Percentiles rank a stretch among this genome's conserved stretches.
Evolutionary conservation across 2,888 invertebrate genomes (phyloP).

Genomic region (Seira ritae): DNA sequence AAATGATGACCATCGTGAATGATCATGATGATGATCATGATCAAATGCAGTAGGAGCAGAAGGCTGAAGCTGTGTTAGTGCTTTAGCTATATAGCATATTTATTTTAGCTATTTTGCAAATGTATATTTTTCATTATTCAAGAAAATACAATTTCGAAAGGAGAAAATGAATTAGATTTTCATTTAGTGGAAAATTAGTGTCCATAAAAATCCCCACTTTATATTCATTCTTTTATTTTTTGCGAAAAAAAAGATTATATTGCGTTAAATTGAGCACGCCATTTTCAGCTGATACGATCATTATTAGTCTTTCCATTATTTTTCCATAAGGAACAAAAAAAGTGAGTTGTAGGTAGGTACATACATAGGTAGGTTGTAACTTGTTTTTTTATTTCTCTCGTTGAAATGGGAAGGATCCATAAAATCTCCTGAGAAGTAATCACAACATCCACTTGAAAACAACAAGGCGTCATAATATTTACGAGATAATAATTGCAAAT

Average conservation of each 20-base stretch:
- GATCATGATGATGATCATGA: not conserved
- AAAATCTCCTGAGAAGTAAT: constrained; percentile 38
- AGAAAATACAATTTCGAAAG: no score
- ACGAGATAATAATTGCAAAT: constrained; percentile 60
- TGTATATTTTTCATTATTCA: no score
- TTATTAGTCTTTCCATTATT: no score
- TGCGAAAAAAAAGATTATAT: constrained; percentile 14
- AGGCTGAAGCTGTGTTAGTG: no score
- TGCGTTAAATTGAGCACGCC: constrained; percentile 25
- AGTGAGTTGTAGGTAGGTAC: no score
- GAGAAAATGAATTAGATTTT: constrained; percentile 46
- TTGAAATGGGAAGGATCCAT: not conserved
- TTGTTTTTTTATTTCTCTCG: not conserved
- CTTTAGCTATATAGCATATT: no score
- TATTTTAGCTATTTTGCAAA: no score
- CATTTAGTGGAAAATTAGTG: constrained; percentile 47
- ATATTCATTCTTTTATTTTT: constrained; percentile 50
- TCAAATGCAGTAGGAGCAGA: no score
- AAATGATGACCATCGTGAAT: not conserved
- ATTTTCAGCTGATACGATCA: constrained; percentile 1
- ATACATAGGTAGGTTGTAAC: no score
- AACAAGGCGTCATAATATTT: constrained; percentile 60
- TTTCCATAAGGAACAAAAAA: not conserved
- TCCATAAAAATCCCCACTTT: constrained; percentile 50
- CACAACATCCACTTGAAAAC: no score